Base-by-base conservation (phyloP, 2,797 vertebrate genomes). In the Bovichtus variegatus region DNA sequence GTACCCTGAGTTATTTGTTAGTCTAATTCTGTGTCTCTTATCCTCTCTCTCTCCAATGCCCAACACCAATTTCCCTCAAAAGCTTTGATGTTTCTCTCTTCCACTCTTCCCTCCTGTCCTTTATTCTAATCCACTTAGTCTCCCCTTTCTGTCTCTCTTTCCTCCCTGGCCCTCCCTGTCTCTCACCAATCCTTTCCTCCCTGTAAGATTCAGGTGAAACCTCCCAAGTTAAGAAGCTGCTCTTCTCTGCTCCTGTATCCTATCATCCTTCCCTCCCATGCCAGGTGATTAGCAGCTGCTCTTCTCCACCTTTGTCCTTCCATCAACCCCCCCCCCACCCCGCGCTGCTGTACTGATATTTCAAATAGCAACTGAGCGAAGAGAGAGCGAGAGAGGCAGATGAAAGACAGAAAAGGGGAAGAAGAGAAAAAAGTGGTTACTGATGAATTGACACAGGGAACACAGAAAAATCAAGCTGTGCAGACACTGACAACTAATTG, bases 51-150 rank as follows among this genome's bases (percentile, higher is more conserved):
- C 78, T 46, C 61, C 59, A 67, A 44, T 74, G 64, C 73, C 74
- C 87, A 79, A 79, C 80, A 82, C 46, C 53, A 59, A 86, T 88
- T 88, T 65, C 64, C 71, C 71, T 82, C 64, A 71, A 51, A 59
- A 74, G 78, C 92, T 91, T 90, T 91, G 90, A 92, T 91, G 91
- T 88, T 90, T 86, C 82, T 78, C 79, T 82, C 71, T 71, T 75
- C 78, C 59, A 34, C 76, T 53, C 81, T 82, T 89, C 73, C 63
- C 59, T 81, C 70, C 74, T 81, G 74, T 92, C 80, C 87, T 91
- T 81, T 84, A 77, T 83, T 91, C 80, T 90, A 89, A 92, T 92
- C 91, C 87, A 87, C 72, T 91, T 88, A 88, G 84, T 86, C 78
- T 83, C 78, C 73, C 76, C 46, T 67, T 83, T 75, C 74, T 83